Evolutionary conservation across 2,113 vertebrate genomes (phyloP).

Genomic region (Pristiophorus japonicus): DNA sequence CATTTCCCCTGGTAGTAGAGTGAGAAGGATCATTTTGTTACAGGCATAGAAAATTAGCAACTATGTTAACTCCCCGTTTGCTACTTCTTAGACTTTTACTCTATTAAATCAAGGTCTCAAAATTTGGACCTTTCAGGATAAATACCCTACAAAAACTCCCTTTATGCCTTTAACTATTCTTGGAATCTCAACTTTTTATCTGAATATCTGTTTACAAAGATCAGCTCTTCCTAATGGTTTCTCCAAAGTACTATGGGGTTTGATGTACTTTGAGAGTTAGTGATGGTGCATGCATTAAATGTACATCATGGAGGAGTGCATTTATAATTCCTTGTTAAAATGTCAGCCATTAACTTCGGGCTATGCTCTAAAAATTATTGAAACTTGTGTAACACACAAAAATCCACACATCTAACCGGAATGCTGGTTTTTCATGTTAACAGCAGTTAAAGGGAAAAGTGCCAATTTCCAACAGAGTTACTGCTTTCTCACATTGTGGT

Average conservation of each 20-base stretch:
- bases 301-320: neutral
- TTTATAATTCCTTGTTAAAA: neutral
- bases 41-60: neutral
- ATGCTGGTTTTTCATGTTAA: conserved; percentile 9
- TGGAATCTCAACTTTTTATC: neutral
- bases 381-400: neutral
- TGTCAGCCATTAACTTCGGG: neutral
- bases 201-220: neutral
- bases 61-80: too few species aligned
- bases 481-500: neutral
- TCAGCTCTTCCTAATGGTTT: neutral
- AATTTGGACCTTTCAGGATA: neutral
- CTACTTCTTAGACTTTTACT: neutral
- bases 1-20: neutral
- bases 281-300: neutral
- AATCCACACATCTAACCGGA: neutral
- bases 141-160: neutral
- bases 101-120: neutral
- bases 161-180: neutral
- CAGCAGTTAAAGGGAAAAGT: neutral
- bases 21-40: neutral
- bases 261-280: neutral
- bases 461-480: conserved; percentile 16
- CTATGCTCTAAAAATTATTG: neutral
- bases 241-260: neutral